A percentile compares a stretch with the other conserved stretches of the same genome.
Conservation (phyloP, 2,888 invertebrate species). For the Dinocampus coccinellae region DNA sequence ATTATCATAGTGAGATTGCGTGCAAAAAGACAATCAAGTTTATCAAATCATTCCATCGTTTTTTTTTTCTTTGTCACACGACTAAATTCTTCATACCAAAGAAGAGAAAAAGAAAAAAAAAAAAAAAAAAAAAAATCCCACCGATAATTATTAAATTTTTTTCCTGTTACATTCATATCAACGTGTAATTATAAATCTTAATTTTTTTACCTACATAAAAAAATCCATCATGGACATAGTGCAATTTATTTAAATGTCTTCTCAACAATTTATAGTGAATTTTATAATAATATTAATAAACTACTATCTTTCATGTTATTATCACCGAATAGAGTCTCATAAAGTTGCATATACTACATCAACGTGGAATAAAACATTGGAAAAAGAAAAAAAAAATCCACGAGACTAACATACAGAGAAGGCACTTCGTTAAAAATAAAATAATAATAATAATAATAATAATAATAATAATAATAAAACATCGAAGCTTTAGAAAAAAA, state of each 20-base stretch:
- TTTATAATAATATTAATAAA: conserved; percentile 13
- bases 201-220: conserved; percentile 11
- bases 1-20: neutral
- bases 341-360: conserved; percentile 24
- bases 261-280: neutral
- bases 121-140: neutral
- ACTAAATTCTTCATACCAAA: neutral
- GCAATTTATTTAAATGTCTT: conserved; percentile 9
- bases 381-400: conserved; percentile 6
- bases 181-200: neutral
- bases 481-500: conserved; percentile 22
- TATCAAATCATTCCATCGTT: no score
- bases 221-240: neutral
- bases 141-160: neutral
- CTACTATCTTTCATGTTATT: conserved; percentile 8
- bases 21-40: no score
- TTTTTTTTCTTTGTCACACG: no score
- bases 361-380: conserved; percentile 1
- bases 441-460: neutral
- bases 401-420: conserved; percentile 5
- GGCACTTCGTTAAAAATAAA: conserved; percentile 20
- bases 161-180: neutral
- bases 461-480: conserved; percentile 12
- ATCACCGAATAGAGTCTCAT: conserved; percentile 35
- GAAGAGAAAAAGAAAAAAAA: neutral